Conservation (phyloP, 2,113 vertebrate genomes). For the Rhipidura dahli region DNA sequence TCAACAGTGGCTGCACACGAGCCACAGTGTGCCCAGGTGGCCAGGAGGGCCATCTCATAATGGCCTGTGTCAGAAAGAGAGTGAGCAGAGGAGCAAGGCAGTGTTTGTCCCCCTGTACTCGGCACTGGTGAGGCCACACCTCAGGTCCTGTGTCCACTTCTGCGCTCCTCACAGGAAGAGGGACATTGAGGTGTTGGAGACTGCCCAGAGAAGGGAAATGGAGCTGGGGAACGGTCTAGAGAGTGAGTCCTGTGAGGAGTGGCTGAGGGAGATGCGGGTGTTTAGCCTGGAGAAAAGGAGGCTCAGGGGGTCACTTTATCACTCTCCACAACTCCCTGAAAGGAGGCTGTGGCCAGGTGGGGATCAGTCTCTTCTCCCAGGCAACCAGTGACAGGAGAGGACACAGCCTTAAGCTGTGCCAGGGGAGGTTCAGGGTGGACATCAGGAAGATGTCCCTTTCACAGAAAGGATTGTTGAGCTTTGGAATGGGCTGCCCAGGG, state of each 20-base stretch:
- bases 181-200: background rate
- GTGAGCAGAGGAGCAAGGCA: background rate
- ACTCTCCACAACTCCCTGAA: background rate
- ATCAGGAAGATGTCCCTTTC: background rate
- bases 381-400: background rate
- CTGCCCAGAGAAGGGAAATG: accelerated
- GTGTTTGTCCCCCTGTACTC: accelerated
- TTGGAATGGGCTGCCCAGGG: background rate
- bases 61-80: background rate
- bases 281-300: background rate
- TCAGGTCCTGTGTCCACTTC: accelerated
- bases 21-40: accelerated
- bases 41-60: background rate
- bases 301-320: too few species aligned
- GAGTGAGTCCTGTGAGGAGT: background rate
- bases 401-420: background rate
- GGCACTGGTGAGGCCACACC: background rate
- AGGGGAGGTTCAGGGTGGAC: background rate
- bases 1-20: background rate
- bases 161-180: background rate
- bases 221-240: background rate
- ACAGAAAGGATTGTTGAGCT: background rate
- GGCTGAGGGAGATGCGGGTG: background rate
- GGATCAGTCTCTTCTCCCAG: background rate
- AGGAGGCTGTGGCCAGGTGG: background rate